phyloP scores from a whole-genome alignment of 2,888 invertebrate genomes.

The Spodoptera exigua region DNA sequence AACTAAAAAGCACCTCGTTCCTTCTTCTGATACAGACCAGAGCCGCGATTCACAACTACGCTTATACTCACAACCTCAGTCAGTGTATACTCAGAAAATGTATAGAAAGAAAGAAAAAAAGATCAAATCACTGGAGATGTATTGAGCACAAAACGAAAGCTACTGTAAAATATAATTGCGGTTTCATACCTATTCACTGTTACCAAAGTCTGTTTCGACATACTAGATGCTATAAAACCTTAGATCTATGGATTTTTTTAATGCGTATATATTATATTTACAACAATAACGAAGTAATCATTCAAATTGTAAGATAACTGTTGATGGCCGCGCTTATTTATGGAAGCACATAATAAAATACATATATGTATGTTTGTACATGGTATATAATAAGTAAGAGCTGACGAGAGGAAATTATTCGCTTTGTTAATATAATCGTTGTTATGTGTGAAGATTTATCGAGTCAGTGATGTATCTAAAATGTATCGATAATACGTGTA shows the following conservation, averaged over 20 bases:
- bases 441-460: conserved; percentile 53
- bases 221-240: not conserved
- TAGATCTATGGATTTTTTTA: not conserved
- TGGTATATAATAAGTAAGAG: conserved; percentile 18
- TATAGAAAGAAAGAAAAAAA: too few relatives aligned
- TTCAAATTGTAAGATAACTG: conserved; percentile 26
- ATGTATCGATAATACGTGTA: conserved; percentile 24
- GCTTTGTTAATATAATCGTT: conserved; percentile 55
- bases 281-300: conserved; percentile 30
- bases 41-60: too few relatives aligned
- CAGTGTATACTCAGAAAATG: too few relatives aligned
- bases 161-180: too few relatives aligned
- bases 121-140: too few relatives aligned
- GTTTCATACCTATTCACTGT: too few relatives aligned
- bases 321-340: conserved; percentile 35
- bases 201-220: too few relatives aligned
- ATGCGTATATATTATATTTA: not conserved
- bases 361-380: conserved; percentile 10
- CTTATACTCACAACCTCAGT: too few relatives aligned
- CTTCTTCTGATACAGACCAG: too few relatives aligned
- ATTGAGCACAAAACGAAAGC: too few relatives aligned
- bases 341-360: conserved; percentile 13
- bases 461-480: conserved; percentile 24
- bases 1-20: too few relatives aligned
- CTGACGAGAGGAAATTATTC: conserved; percentile 53